Conservation (phyloP, 2,113 vertebrate genomes). For the Cryptomyrus ogoouensis region DNA sequence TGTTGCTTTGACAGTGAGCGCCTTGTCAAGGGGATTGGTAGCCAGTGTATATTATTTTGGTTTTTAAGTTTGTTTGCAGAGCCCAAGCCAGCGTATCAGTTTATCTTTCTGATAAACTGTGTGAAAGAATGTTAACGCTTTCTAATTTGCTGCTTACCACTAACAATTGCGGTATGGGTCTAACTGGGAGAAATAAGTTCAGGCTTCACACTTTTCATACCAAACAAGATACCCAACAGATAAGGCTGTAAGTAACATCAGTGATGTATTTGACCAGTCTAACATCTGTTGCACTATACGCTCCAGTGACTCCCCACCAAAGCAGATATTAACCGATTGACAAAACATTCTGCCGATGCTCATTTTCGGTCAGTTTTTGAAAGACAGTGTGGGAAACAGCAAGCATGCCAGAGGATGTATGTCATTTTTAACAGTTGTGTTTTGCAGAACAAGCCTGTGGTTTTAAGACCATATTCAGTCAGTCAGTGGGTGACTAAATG, state of each 20-base stretch:
- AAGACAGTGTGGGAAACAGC: neutral
- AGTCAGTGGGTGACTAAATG: neutral
- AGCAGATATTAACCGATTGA: neutral
- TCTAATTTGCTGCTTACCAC: neutral
- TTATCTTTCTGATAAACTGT: neutral
- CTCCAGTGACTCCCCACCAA: constrained; percentile 2
- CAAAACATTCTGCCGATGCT: neutral
- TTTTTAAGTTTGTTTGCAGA: neutral
- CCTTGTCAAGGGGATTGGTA: neutral
- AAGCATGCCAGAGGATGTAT: neutral
- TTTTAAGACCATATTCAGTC: neutral
- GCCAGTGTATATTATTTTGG: neutral
- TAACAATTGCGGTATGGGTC: neutral
- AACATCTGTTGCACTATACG: constrained; percentile 11
- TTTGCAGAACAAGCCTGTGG: neutral
- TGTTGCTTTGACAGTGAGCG: neutral
- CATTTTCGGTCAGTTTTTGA: neutral
- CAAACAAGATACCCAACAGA: neutral
- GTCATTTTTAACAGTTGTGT: neutral
- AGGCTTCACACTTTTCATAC: neutral
- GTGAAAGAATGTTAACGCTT: neutral
- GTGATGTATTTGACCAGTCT: neutral
- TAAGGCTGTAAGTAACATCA: neutral
- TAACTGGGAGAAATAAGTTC: neutral
- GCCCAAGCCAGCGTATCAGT: neutral